Evolutionary conservation across 2,797 vertebrate species (phyloP), one percentile per base, ranked within the genome.

Genomic region (Discoglossus pictus): DNA sequence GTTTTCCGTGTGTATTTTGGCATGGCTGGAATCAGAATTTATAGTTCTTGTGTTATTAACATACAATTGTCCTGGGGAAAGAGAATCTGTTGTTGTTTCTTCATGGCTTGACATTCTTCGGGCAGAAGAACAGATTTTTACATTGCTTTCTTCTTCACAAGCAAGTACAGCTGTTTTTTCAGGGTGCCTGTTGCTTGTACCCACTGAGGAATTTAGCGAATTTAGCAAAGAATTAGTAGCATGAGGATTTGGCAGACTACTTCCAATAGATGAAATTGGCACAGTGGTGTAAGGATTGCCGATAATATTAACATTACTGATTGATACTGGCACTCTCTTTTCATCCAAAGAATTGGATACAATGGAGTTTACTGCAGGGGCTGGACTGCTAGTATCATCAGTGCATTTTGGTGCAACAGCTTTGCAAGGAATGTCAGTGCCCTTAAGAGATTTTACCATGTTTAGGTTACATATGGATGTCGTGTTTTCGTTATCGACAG

Each of bases 361-460:
- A 72, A 74, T 24, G 0, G 79, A 50, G 48, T 7, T 81, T 74
- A 83, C 80, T 61, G 80, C 11, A 39, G 83, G 73, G 72, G 75
- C 31, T 0, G 83, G 75, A 31, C 82, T 34, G 16, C 75, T 72
- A 68, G 81, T 71, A 50, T 74, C 83, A 76, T 87, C 84, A 54
- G 87, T 62, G 75, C 87, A 86, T 87, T 88, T 89, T 86, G 85
- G 86, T 86, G 86, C 78, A 76, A 87, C 25, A 44, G 88, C 70
- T 83, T 87, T 80, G 76, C 85, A 86, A 2, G 83, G 79, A 72
- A 82, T 75, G 63, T 90, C 88, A 69, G 79, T 69, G 69, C 82
- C 86, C 80, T 87, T 87, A 75, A 85, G 78, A 62, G 81, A 80
- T 80, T 86, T 87, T 71, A 89, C 76, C 81, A 87, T 80, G 78